A percentile compares a stretch with the other conserved stretches of the same genome.
Conservation (phyloP, 2,888 invertebrate genomes). For the Ophion ellenae region DNA sequence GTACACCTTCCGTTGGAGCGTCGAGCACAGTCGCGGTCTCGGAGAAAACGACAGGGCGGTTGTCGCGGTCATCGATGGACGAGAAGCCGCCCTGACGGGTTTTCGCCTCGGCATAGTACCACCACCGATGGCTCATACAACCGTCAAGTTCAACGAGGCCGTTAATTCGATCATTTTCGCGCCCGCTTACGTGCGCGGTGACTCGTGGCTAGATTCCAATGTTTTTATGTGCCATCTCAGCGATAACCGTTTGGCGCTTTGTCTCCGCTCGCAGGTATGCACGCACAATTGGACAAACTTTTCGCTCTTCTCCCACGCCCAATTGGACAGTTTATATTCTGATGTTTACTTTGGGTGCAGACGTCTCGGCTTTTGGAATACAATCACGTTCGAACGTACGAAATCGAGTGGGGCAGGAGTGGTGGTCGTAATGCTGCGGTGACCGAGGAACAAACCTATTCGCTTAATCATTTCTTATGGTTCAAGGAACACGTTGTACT, state of each 20-base stretch:
- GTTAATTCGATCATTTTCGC: conserved; percentile 88
- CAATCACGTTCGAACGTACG: conserved; percentile 73
- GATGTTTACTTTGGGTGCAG: conserved; percentile 67
- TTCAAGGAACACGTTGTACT: conserved; percentile 84
- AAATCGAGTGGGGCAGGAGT: conserved; percentile 73
- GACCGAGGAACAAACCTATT: conserved; percentile 75
- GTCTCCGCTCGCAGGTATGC: conserved; percentile 72
- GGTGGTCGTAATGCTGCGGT: not conserved
- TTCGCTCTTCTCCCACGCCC: conserved; percentile 9
- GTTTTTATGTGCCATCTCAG: conserved; percentile 79
- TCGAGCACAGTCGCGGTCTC: conserved; percentile 86
- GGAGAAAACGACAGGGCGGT: conserved; percentile 85
- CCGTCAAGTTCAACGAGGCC: conserved; percentile 85
- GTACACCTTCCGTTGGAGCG: conserved; percentile 88
- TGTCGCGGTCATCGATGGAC: conserved; percentile 92
- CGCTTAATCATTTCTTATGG: conserved; percentile 86
- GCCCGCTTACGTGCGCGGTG: conserved; percentile 75
- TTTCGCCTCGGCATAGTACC: conserved; percentile 91
- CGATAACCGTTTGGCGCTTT: conserved; percentile 75
- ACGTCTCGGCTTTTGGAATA: conserved; percentile 71
- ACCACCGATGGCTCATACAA: conserved; percentile 91
- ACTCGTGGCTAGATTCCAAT: conserved; percentile 81
- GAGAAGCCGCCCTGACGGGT: conserved; percentile 88
- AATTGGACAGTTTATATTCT: not conserved
- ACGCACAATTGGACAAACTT: conserved; percentile 23